Conservation (phyloP, 2,797 vertebrate species). For the Lophotriccus pileatus region DNA sequence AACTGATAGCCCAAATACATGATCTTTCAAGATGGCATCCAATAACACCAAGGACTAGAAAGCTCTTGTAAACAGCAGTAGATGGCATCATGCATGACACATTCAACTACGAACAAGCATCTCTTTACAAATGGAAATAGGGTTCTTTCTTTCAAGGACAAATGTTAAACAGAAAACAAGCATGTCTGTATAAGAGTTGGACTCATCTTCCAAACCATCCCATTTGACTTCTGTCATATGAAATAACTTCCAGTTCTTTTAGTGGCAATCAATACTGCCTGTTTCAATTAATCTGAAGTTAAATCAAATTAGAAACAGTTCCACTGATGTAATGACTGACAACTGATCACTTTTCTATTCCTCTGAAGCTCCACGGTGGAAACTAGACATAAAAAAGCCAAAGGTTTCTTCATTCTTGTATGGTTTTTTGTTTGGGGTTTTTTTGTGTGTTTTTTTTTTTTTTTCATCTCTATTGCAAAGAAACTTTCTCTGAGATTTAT, state of each 20-base stretch:
- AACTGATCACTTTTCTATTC: not conserved
- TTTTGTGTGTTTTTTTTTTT: not conserved
- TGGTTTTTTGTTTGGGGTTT: not conserved
- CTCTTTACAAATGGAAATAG: not conserved
- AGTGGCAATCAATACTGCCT: not conserved
- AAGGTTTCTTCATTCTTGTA: not conserved
- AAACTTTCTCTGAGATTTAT: not conserved
- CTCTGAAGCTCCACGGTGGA: not conserved
- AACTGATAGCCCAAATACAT: not conserved
- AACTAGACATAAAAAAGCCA: not conserved
- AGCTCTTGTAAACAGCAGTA: not conserved
- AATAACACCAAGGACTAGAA: not conserved
- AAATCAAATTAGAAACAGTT: not conserved
- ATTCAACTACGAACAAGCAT: not conserved
- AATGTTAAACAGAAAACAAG: not conserved
- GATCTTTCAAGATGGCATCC: not conserved
- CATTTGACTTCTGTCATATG: not conserved
- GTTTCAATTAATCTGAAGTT: conserved; percentile 5
- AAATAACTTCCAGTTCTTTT: not conserved
- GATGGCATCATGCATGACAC: not conserved
- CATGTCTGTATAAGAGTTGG: not conserved
- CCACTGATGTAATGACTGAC: not conserved
- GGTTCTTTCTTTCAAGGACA: not conserved
- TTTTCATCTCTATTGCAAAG: not conserved
- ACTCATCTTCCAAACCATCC: not conserved